Conservation (phyloP, 2,797 vertebrate species). For the Myiotriccus ornatus region DNA sequence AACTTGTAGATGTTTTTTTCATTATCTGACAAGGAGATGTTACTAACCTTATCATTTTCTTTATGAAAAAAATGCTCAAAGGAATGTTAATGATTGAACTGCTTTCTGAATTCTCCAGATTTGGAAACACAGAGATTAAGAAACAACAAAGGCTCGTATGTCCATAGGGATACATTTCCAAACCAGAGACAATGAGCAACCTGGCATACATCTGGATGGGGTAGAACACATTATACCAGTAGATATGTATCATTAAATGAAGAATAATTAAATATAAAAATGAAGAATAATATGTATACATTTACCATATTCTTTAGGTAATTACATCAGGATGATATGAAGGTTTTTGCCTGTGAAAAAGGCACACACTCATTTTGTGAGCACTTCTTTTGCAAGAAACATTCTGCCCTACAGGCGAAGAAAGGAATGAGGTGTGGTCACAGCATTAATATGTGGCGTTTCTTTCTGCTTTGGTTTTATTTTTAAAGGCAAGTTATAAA, state of each 20-base stretch:
- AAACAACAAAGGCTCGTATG: background rate
- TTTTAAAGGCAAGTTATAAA: background rate
- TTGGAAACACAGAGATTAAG: background rate
- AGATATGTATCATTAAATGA: background rate
- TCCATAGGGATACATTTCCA: background rate
- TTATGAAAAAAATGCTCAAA: background rate
- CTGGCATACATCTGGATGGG: background rate
- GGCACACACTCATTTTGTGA: background rate
- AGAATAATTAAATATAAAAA: background rate
- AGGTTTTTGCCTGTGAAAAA: background rate
- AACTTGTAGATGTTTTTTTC: background rate
- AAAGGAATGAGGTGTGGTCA: background rate
- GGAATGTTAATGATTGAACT: background rate
- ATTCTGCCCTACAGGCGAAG: background rate
- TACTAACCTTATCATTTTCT: background rate
- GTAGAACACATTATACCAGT: background rate
- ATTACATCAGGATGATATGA: background rate
- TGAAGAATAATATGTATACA: background rate
- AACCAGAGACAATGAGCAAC: background rate
- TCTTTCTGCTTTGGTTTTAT: background rate
- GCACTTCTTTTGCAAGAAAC: background rate
- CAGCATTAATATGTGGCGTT: background rate
- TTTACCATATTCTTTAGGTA: background rate
- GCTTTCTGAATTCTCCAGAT: background rate
- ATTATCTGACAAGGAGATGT: background rate